A percentile compares a stretch with the other conserved stretches of the same genome.
These are phyloP conservation scores for Rhinoderma darwinii DNA, from an alignment of 2,113 vertebrate species.

Conservation along the genomic window DNA sequence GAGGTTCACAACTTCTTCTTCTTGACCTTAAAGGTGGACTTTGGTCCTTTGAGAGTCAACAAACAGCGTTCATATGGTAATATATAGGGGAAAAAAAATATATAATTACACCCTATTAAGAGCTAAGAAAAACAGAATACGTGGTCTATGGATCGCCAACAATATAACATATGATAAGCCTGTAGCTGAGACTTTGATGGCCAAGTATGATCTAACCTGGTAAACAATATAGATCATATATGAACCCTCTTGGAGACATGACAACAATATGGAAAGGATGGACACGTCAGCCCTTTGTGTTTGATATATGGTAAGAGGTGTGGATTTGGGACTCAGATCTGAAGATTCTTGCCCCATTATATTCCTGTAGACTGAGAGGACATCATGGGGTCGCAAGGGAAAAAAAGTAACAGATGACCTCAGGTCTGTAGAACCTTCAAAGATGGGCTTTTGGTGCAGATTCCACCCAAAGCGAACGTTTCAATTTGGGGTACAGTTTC, in stretches of 20 bases:
- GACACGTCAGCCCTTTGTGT: not conserved
- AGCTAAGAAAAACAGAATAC: not conserved
- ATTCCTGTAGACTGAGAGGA: too few species aligned
- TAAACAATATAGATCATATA: not conserved
- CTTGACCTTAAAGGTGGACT: not conserved
- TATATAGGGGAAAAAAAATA: not conserved
- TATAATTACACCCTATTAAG: not conserved
- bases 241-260: too few species aligned
- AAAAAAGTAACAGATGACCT: not conserved
- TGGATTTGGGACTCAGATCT: not conserved
- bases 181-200: not conserved
- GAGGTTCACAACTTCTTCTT: not conserved
- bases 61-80: not conserved
- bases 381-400: too few species aligned
- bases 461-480: not conserved
- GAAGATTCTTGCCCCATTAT: too few species aligned
- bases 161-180: not conserved
- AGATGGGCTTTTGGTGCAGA: not conserved
- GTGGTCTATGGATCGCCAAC: not conserved
- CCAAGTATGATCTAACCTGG: not conserved
- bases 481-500: not conserved
- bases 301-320: not conserved
- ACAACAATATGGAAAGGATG: not conserved
- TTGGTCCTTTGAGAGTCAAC: not conserved
- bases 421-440: not conserved